Percentiles rank a stretch among this genome's conserved stretches.
Evolutionary conservation across 2,888 invertebrate species (phyloP).

Genomic region (Hypolimnas misippus): DNA sequence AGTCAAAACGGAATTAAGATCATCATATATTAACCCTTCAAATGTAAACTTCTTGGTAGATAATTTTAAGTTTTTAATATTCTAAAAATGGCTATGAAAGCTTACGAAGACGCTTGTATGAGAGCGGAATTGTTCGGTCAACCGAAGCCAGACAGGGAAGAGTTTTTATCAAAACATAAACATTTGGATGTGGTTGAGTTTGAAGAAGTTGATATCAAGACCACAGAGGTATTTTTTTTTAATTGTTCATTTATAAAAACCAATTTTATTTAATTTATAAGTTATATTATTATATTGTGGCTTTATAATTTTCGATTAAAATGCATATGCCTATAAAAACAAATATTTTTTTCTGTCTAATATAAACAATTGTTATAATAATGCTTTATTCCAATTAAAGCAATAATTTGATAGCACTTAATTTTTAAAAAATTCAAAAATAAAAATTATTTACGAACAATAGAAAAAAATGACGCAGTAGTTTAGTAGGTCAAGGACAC

Average conservation of each 20-base stretch:
- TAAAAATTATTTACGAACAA: neutral
- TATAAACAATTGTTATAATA: no score
- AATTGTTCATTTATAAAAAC: neutral
- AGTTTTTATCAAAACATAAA: conserved; percentile 85
- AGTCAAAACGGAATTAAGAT: conserved; percentile 13
- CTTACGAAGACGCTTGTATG: conserved; percentile 90
- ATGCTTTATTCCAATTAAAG: neutral
- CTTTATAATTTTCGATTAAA: no score
- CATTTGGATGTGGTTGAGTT: conserved; percentile 81
- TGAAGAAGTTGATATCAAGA: conserved; percentile 78
- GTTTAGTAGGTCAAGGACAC: conserved; percentile 8
- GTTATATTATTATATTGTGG: no score
- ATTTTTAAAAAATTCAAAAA: neutral
- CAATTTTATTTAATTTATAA: neutral
- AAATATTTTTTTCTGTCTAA: no score
- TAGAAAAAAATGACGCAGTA: conserved; percentile 1
- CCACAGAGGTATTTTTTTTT: conserved; percentile 67
- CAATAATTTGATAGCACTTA: neutral
- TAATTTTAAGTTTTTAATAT: conserved; percentile 19
- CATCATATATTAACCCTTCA: neutral
- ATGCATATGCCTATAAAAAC: no score
- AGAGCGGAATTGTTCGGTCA: conserved; percentile 91
- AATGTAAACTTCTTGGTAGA: neutral
- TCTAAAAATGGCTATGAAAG: conserved; percentile 84
- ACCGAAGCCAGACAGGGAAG: conserved; percentile 86